phyloP scores from a whole-genome alignment of 2,888 invertebrate genomes.

The Arctia plantaginis region DNA sequence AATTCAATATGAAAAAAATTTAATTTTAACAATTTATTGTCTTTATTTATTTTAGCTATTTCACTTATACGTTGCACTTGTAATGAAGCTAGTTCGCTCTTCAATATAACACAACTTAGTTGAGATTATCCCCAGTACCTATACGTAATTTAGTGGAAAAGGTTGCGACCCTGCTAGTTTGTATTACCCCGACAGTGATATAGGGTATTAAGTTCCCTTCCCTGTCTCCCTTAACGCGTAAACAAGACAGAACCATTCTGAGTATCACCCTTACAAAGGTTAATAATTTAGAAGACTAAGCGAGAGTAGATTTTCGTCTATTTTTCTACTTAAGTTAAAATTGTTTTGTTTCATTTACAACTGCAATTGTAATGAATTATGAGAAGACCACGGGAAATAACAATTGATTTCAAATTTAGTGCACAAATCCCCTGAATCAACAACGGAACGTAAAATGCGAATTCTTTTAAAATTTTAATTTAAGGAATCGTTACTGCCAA shows the following conservation, averaged over 20 bases:
- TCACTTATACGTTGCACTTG: conserved; percentile 64
- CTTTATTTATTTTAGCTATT: background rate
- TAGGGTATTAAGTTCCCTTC: conserved; percentile 85
- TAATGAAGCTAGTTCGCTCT: conserved; percentile 59
- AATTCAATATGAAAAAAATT: too few relatives aligned
- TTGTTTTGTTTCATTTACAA: conserved; percentile 75
- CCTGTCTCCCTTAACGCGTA: conserved; percentile 84
- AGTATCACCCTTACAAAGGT: conserved; percentile 82
- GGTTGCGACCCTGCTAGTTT: conserved; percentile 85
- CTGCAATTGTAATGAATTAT: conserved; percentile 68
- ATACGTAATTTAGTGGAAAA: conserved; percentile 86
- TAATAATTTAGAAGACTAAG: conserved; percentile 85
- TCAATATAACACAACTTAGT: conserved; percentile 79
- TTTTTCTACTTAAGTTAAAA: conserved; percentile 79
- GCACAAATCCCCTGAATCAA: conserved; percentile 38
- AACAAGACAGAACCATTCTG: conserved; percentile 85
- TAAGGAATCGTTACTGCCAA: background rate
- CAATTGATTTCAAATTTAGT: conserved; percentile 53
- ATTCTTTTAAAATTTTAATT: background rate
- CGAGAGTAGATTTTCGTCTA: conserved; percentile 73
- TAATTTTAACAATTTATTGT: too few relatives aligned
- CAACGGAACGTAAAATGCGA: conserved; percentile 25
- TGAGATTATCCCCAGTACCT: conserved; percentile 82
- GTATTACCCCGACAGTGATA: conserved; percentile 85
- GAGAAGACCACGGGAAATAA: conserved; percentile 54